Conservation (phyloP, 2,113 vertebrate species). For the Mus spicilegus region DNA sequence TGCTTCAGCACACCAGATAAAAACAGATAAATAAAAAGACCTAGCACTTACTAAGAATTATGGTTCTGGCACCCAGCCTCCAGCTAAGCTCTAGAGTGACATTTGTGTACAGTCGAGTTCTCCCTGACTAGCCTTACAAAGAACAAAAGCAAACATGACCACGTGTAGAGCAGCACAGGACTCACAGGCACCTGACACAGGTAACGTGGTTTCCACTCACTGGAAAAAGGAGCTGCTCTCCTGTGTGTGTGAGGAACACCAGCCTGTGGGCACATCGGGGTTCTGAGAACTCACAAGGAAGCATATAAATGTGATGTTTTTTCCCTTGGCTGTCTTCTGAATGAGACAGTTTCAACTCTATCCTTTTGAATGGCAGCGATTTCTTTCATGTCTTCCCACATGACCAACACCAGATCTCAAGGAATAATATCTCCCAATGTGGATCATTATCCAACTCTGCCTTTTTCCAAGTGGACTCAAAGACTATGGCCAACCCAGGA, state of each 20-base stretch:
- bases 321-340: background rate
- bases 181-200: background rate
- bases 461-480: background rate
- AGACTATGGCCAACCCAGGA: background rate
- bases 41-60: background rate
- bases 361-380: background rate
- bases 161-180: accelerated
- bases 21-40: conserved; percentile 15
- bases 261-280: background rate
- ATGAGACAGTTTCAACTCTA: background rate
- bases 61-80: background rate
- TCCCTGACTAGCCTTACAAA: background rate
- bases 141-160: background rate
- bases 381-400: background rate
- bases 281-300: background rate
- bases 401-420: background rate
- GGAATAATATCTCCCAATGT: background rate
- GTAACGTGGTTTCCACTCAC: too few relatives aligned
- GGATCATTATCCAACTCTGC: background rate
- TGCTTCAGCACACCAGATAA: background rate
- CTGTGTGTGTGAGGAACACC: background rate
- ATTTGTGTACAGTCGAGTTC: background rate
- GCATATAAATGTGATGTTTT: background rate
- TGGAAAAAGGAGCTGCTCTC: background rate
- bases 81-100: background rate